A percentile compares a stretch with the other conserved stretches of the same genome.
phyloP scores from a whole-genome alignment of 2,113 vertebrate species.

The Pollachius pollachius region DNA sequence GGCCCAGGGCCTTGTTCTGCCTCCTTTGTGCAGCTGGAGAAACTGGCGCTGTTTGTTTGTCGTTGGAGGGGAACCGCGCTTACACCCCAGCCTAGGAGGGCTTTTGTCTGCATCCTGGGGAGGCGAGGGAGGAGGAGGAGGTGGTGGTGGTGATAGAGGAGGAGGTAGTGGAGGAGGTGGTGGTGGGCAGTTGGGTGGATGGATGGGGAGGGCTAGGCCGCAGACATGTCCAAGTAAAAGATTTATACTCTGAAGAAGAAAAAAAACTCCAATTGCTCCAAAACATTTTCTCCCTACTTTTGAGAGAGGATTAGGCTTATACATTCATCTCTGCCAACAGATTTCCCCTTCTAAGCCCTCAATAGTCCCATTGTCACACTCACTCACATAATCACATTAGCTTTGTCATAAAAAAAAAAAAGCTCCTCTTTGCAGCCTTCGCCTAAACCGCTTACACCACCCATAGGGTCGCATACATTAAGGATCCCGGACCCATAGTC shows the following conservation, averaged over 20 bases:
- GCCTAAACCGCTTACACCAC: slow-evolving; percentile 96
- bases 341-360: slow-evolving; percentile 91
- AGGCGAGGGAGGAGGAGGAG: slow-evolving; percentile 81
- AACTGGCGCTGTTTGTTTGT: slow-evolving; percentile 66
- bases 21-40: slow-evolving; percentile 61
- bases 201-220: slow-evolving; percentile 83
- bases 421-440: slow-evolving; percentile 87
- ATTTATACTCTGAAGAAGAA: slow-evolving; percentile 83
- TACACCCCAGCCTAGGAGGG: slow-evolving; percentile 72
- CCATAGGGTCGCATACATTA: slow-evolving; percentile 96
- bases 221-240: slow-evolving; percentile 85
- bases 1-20: slow-evolving; percentile 62
- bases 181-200: slow-evolving; percentile 53
- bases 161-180: too few species aligned
- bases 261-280: slow-evolving; percentile 79
- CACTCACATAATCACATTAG: slow-evolving; percentile 99
- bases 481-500: slow-evolving; percentile 77
- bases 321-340: slow-evolving; percentile 99
- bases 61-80: slow-evolving; percentile 62
- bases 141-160: slow-evolving; percentile 80
- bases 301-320: slow-evolving; percentile 96
- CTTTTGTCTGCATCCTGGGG: slow-evolving; percentile 82
- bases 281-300: slow-evolving; percentile 92
- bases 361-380: slow-evolving; percentile 90
- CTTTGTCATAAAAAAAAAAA: slow-evolving; percentile 99